phyloP scores from a whole-genome alignment of 2,888 invertebrate species.

The Eustalomyia histrio region DNA sequence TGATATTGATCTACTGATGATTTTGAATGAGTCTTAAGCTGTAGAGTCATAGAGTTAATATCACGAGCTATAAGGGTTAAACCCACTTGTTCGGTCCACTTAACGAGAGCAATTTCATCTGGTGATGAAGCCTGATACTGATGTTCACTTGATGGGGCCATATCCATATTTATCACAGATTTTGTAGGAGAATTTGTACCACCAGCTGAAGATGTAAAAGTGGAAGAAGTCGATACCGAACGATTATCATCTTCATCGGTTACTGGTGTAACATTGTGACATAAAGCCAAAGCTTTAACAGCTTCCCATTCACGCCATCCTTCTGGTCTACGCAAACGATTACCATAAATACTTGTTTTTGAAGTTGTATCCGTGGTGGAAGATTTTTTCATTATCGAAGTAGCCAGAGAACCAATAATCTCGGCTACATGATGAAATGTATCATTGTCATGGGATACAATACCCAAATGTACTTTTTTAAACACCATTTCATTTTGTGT shows the following conservation, averaged over 20 bases:
- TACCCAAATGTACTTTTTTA: slow-evolving; percentile 96
- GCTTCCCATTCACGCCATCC: slow-evolving; percentile 91
- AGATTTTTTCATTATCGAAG: slow-evolving; percentile 71
- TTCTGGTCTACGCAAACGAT: slow-evolving; percentile 84
- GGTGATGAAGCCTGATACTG: slow-evolving; percentile 91
- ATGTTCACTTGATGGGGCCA: slow-evolving; percentile 71
- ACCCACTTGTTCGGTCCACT: slow-evolving; percentile 91
- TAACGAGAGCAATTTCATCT: slow-evolving; percentile 95
- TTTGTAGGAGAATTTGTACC: slow-evolving; percentile 78
- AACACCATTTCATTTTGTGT: slow-evolving; percentile 99
- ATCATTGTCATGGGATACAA: slow-evolving; percentile 91
- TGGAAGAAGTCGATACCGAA: slow-evolving; percentile 75
- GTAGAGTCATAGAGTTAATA: slow-evolving; percentile 81
- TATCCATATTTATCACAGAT: slow-evolving; percentile 77
- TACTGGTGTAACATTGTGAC: slow-evolving; percentile 99
- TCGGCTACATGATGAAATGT: slow-evolving; percentile 79
- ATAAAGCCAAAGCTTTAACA: slow-evolving; percentile 95
- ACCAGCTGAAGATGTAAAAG: slow-evolving; percentile 71
- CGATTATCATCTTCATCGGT: slow-evolving; percentile 84
- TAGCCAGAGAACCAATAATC: slow-evolving; percentile 76
- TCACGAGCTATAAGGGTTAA: slow-evolving; percentile 82
- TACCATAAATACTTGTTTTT: slow-evolving; percentile 70
- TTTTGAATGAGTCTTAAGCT: slow-evolving; percentile 71
- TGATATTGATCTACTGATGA: slow-evolving; percentile 19
- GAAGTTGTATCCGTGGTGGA: slow-evolving; percentile 61